Evolutionary conservation across 2,888 invertebrate species (phyloP).

Genomic region (Lottia scabra): DNA sequence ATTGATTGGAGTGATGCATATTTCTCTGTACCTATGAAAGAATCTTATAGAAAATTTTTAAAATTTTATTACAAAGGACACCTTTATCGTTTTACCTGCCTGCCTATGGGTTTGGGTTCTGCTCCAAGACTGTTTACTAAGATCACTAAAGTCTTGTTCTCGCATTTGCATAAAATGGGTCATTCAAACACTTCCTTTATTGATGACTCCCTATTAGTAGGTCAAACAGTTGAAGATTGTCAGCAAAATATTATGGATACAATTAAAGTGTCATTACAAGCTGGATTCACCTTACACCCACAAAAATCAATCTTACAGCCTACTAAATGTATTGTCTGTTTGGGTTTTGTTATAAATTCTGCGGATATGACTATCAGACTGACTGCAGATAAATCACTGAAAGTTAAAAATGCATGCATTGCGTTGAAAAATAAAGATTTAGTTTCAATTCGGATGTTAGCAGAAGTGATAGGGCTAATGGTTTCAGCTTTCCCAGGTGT

Average conservation of each 20-base stretch:
- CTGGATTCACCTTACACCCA: slow-evolving; percentile 10
- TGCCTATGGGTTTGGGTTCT: slow-evolving; percentile 1
- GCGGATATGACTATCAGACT: slow-evolving; percentile 29
- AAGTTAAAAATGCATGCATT: slow-evolving; percentile 8
- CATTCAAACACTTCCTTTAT: slow-evolving; percentile 8
- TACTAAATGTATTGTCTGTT: slow-evolving; percentile 6
- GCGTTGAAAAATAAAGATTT: neutral
- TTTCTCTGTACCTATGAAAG: slow-evolving; percentile 2
- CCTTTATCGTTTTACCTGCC: slow-evolving; percentile 7
- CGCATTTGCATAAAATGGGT: slow-evolving; percentile 11
- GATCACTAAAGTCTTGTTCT: slow-evolving; percentile 6
- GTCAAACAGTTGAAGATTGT: slow-evolving; percentile 22
- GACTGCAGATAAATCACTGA: slow-evolving; percentile 22
- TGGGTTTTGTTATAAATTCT: slow-evolving; percentile 9
- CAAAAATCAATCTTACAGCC: slow-evolving; percentile 7
- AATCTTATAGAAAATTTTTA: neutral
- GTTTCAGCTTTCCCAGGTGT: neutral
- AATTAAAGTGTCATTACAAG: neutral
- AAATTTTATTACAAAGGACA: neutral
- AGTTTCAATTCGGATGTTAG: neutral
- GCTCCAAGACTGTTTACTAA: slow-evolving; percentile 1
- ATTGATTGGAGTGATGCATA: slow-evolving; percentile 20
- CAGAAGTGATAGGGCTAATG: neutral
- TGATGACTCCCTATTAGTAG: slow-evolving; percentile 20
- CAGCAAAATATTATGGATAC: neutral